phyloP scores from a whole-genome alignment of 2,888 invertebrate species.

The Eupsilia transversa region DNA sequence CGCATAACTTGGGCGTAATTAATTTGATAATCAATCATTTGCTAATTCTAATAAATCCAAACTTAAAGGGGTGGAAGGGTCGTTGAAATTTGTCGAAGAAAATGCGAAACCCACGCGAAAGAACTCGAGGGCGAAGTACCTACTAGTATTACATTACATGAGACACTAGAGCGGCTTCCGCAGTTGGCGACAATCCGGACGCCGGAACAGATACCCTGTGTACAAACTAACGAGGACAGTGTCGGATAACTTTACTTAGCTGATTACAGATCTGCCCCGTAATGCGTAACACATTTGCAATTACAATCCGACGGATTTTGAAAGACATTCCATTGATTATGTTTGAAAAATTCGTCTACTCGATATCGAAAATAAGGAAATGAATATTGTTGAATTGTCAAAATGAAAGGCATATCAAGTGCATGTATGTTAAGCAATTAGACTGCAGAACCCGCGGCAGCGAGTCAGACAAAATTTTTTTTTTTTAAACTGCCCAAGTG shows the following conservation, averaged over 20 bases:
- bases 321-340: neutral
- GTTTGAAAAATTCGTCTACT: neutral
- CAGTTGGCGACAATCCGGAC: conserved; percentile 49
- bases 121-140: neutral
- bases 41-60: neutral
- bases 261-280: conserved; percentile 27
- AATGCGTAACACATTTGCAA: neutral
- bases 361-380: neutral
- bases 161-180: conserved; percentile 71
- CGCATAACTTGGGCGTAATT: too few species aligned
- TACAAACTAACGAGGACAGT: conserved; percentile 49
- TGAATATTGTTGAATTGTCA: neutral
- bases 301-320: neutral
- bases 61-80: neutral
- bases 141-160: conserved; percentile 51
- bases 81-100: neutral
- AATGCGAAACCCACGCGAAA: neutral
- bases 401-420: neutral
- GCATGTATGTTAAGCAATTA: neutral
- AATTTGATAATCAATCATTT: neutral
- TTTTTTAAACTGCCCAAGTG: too few species aligned
- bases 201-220: conserved; percentile 62
- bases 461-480: neutral
- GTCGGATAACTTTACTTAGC: conserved; percentile 42
- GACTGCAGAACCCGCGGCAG: neutral